A percentile compares a stretch with the other conserved stretches of the same genome.
phyloP scores from a whole-genome alignment of 2,888 invertebrate genomes.

The Caenorhabditis sp. region DNA sequence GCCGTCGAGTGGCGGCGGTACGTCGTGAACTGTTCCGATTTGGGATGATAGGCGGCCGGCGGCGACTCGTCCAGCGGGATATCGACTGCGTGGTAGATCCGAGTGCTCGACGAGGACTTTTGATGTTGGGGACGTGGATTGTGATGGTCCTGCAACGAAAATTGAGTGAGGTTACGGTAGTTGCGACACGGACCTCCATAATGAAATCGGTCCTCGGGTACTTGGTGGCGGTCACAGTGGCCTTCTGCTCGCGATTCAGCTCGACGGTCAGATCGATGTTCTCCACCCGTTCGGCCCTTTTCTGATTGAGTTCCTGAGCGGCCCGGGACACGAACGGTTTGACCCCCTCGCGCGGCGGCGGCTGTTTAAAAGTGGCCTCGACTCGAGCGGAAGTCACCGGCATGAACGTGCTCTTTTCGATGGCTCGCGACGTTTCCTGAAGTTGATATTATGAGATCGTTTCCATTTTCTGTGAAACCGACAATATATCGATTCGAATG shows the following conservation, averaged over 20 bases:
- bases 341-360: conserved; percentile 50
- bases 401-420: conserved; percentile 47
- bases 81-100: conserved; percentile 66
- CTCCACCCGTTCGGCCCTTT: conserved; percentile 10
- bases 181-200: too few species aligned
- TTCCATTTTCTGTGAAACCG: background rate
- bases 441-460: background rate
- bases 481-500: conserved; percentile 9
- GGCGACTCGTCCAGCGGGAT: conserved; percentile 67
- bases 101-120: conserved; percentile 27
- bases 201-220: conserved; percentile 54
- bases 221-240: conserved; percentile 63
- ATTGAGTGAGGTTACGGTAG: too few species aligned
- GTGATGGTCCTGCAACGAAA: conserved; percentile 24
- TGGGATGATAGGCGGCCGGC: conserved; percentile 56
- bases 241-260: conserved; percentile 67
- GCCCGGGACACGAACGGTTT: conserved; percentile 49
- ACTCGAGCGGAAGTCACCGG: conserved; percentile 48
- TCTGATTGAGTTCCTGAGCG: conserved; percentile 27
- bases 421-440: conserved; percentile 26
- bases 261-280: conserved; percentile 65
- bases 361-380: conserved; percentile 55
- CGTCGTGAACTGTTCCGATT: background rate
- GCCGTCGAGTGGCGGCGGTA: conserved; percentile 6
- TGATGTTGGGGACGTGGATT: conserved; percentile 13